Evolutionary conservation across 2,797 vertebrate genomes (phyloP), one percentile per base, ranked within the genome.

Genomic region (Gallinago stenura): DNA sequence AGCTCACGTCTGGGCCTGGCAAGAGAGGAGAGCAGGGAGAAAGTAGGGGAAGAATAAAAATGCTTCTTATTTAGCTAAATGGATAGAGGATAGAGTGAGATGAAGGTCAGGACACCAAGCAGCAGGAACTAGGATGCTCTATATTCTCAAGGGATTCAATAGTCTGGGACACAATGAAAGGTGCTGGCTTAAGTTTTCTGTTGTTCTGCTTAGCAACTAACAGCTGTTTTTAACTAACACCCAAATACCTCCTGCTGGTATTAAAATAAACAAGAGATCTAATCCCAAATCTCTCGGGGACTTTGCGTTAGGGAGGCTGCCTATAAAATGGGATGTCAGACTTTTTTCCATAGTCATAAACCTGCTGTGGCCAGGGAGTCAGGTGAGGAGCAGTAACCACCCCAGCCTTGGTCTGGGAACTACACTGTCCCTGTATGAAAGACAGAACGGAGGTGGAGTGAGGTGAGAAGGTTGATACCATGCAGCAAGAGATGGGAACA

Each of bases 201-300:
- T 71, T 51, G 22, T 24, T 66, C 51, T 57, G 51, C 82, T 84
- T 51, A 86, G 76, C 19, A 65, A 56, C 46, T 39, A 81, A 53
- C 33, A 72, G n/a, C 65, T 89, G 84, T 12, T 92, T 90, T 73
- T 33, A 93, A 37, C 51, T 78, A 88, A 79, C 6, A 3, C 35
- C 46, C 51, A 77, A 70, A 68, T 45, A 87, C 45, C 25, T 62
- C 41, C 73, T 93, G 56, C 46, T 76, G 37, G 16, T 53, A 77
- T 45, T 79, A 94, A 91, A 86, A 89, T 60, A 88, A 94, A 75
- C 51, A 46, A 68, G 58, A 65, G 16, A 66, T 31, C 33, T 66
- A 83, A 93, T 69, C 33, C 70, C n/a, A 89, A 1, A 58, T n/a
- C 50, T 56, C 58, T 37, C 33, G 50, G 48, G 37, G 77, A 89